Percentiles rank a stretch among this genome's conserved stretches.
Conservation (phyloP, 1,140 invertebrate species). For the Drosophila albomicans region DNA sequence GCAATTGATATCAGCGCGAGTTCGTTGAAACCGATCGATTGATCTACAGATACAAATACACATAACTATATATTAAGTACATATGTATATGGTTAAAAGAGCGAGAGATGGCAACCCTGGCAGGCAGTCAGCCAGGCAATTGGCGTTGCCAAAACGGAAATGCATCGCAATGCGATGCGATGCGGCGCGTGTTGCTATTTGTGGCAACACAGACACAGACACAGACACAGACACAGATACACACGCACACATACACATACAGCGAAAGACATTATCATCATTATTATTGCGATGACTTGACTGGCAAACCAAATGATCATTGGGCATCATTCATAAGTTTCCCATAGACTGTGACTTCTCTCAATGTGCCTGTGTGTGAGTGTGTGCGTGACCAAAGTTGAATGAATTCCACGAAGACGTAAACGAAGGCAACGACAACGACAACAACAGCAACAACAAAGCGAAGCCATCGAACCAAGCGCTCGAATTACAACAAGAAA, state of each 20-base stretch:
- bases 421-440: constrained; percentile 5
- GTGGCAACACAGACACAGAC: constrained; percentile 52
- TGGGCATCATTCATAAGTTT: constrained; percentile 66
- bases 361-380: background rate
- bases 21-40: constrained; percentile 41
- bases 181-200: constrained; percentile 70
- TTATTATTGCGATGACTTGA: constrained; percentile 12
- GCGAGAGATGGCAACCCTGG: constrained; percentile 22
- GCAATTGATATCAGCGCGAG: constrained; percentile 41
- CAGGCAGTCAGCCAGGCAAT: background rate
- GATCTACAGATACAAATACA: background rate
- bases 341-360: constrained; percentile 28
- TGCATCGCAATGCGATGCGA: constrained; percentile 51
- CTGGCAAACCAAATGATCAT: constrained; percentile 25
- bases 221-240: constrained; percentile 14
- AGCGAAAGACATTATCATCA: constrained; percentile 29
- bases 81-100: background rate
- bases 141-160: constrained; percentile 76
- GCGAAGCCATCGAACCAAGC: constrained; percentile 36
- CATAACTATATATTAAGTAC: background rate
- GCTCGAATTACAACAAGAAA: constrained; percentile 50
- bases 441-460: background rate
- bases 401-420: constrained; percentile 67
- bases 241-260: constrained; percentile 13
- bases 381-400: constrained; percentile 63